Evolutionary conservation across 2,113 vertebrate genomes (phyloP).

Genomic region (Grallaria varia): DNA sequence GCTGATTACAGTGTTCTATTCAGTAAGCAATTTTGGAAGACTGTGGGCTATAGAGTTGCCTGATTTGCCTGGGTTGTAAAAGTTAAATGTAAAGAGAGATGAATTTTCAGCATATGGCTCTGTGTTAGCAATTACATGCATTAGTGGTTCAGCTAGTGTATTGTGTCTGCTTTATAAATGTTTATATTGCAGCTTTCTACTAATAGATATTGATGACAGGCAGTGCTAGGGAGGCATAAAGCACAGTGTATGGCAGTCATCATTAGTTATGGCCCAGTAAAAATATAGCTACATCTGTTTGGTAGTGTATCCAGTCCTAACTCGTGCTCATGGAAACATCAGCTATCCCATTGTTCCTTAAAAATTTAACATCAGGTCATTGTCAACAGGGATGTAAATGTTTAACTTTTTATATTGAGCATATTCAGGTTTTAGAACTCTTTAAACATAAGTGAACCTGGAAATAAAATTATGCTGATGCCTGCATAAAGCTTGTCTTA

Average conservation of each 20-base stretch:
- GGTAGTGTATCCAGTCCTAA: background rate
- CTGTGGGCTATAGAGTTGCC: background rate
- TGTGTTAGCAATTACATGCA: background rate
- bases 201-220: background rate
- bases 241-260: background rate
- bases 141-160: background rate
- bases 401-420: background rate
- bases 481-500: background rate
- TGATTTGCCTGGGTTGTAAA: background rate
- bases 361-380: background rate
- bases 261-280: background rate
- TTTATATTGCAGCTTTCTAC: background rate
- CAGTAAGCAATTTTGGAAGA: background rate
- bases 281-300: background rate
- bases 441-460: background rate
- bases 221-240: background rate
- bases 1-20: background rate
- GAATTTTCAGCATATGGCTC: background rate
- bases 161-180: conserved; percentile 20
- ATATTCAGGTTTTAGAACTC: background rate
- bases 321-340: background rate
- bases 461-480: background rate
- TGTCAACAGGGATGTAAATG: background rate
- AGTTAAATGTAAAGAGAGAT: background rate
- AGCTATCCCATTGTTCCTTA: background rate